Conservation (phyloP, 1,140 invertebrate species). For the Vollenhovia emeryi region DNA sequence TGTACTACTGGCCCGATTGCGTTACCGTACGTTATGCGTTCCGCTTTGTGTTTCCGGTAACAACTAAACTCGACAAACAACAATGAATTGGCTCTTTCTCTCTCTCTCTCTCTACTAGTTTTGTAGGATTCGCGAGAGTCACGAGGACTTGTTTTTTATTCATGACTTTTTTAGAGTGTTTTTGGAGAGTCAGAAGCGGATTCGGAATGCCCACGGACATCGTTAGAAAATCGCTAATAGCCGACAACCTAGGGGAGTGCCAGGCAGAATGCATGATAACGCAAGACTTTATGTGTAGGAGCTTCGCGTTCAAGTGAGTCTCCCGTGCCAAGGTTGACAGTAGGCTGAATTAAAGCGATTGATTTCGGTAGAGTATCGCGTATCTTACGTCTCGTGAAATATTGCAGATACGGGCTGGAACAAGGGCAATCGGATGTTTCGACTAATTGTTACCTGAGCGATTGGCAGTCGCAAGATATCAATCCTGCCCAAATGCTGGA, state of each 20-base stretch:
- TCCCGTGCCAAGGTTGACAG: neutral
- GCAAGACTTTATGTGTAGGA: constrained; percentile 90
- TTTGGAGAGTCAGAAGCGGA: constrained; percentile 91
- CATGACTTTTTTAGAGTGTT: constrained; percentile 89
- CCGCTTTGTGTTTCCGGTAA: constrained; percentile 53
- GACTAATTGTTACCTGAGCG: constrained; percentile 88
- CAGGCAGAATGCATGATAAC: constrained; percentile 90
- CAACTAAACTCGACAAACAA: constrained; percentile 28
- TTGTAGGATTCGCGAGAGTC: constrained; percentile 17
- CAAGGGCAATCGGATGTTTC: constrained; percentile 75
- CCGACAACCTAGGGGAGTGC: constrained; percentile 90
- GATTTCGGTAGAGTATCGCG: neutral
- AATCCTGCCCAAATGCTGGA: constrained; percentile 86
- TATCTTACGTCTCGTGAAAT: neutral
- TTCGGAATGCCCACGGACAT: constrained; percentile 88
- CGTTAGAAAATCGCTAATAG: constrained; percentile 87
- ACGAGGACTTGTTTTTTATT: constrained; percentile 10
- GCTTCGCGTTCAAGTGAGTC: constrained; percentile 90
- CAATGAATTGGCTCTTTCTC: constrained; percentile 17
- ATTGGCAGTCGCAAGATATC: constrained; percentile 89
- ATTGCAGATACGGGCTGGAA: constrained; percentile 78
- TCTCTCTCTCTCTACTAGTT: neutral
- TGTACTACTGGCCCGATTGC: constrained; percentile 44
- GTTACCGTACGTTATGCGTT: constrained; percentile 27
- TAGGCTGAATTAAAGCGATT: neutral